Conservation (phyloP, 2,888 invertebrate genomes). For the Kryphioiulus occultus region DNA sequence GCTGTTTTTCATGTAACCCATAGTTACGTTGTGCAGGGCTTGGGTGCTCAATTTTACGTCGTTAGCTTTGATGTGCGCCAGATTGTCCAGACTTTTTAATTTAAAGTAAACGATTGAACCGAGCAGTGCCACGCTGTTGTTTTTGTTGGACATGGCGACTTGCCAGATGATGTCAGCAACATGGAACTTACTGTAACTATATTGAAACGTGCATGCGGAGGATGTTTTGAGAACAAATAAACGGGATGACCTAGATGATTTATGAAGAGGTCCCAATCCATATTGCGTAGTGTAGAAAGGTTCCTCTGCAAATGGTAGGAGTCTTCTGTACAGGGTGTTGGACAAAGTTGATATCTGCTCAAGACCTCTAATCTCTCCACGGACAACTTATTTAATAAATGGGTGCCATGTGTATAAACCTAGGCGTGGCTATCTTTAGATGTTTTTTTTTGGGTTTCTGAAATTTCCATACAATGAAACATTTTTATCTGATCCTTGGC, state of each 20-base stretch:
- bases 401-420: too few species aligned
- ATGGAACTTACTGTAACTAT: not conserved
- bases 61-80: constrained; percentile 4
- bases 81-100: not conserved
- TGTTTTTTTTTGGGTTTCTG: too few species aligned
- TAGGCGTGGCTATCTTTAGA: too few species aligned
- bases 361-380: too few species aligned
- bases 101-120: constrained; percentile 16
- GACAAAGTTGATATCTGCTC: too few species aligned
- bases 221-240: not conserved
- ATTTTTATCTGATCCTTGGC: too few species aligned
- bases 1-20: not conserved
- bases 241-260: not conserved
- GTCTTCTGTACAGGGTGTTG: too few species aligned
- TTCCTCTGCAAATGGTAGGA: too few species aligned
- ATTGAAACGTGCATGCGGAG: not conserved
- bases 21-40: not conserved
- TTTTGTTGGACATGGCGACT: not conserved
- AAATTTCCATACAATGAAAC: too few species aligned
- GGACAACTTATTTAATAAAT: too few species aligned
- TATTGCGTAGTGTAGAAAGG: too few species aligned
- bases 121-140: not conserved
- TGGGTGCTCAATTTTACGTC: not conserved
- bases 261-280: not conserved
- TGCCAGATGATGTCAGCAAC: not conserved